phyloP scores from a whole-genome alignment of 1,140 invertebrate genomes.

The Leptonema lineaticorne region DNA sequence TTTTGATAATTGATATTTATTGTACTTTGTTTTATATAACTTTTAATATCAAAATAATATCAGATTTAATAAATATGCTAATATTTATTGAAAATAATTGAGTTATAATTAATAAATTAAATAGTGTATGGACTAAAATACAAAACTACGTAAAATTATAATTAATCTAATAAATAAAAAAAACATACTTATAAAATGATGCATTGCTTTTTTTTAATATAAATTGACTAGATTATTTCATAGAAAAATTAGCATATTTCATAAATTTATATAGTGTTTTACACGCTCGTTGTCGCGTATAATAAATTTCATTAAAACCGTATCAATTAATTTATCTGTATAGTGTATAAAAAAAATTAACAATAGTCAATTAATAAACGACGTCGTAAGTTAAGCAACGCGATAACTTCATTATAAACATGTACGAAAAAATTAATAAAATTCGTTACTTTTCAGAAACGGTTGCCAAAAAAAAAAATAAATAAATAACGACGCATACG shows the following conservation, averaged over 20 bases:
- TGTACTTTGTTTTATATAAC: too few species aligned
- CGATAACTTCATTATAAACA: not conserved
- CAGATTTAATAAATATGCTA: too few species aligned
- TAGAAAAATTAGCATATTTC: constrained; percentile 4
- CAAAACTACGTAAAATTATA: too few species aligned
- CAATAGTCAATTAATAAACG: constrained; percentile 14
- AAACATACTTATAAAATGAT: too few species aligned
- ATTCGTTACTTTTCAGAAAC: not conserved
- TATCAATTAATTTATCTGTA: constrained; percentile 5
- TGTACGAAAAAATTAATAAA: constrained; percentile 2
- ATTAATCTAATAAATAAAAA: too few species aligned
- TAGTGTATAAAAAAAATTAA: not conserved
- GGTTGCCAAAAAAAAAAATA: too few species aligned
- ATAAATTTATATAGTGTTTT: constrained; percentile 9
- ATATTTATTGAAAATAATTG: too few species aligned
- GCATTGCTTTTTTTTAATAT: too few species aligned
- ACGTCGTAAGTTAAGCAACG: not conserved
- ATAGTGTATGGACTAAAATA: too few species aligned
- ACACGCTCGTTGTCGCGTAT: constrained; percentile 8
- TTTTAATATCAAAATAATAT: too few species aligned
- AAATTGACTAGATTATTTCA: constrained; percentile 1
- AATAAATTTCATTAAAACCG: constrained; percentile 12
- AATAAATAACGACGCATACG: not conserved
- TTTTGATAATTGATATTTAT: too few species aligned
- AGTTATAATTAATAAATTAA: too few species aligned